Evolutionary conservation across 2,113 vertebrate species (phyloP).

Genomic region (Hystrix brachyura): DNA sequence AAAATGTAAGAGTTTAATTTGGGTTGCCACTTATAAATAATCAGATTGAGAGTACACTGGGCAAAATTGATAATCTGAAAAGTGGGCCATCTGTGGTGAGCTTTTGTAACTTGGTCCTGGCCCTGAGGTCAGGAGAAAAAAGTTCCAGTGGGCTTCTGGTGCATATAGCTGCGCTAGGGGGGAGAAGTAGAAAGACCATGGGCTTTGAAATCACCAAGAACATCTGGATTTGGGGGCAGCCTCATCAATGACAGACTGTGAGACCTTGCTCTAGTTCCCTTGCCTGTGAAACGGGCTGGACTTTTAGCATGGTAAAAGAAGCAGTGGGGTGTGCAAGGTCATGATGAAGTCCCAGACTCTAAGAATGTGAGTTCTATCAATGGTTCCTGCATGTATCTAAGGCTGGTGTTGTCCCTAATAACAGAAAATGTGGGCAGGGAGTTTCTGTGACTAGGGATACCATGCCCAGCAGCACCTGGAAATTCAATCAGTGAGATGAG

Average conservation of each 20-base stretch:
- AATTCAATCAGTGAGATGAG: neutral
- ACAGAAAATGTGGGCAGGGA: neutral
- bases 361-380: neutral
- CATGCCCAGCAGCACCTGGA: neutral
- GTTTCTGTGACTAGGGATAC: neutral
- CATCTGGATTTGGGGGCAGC: neutral
- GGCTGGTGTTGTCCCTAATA: neutral
- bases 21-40: conserved; percentile 19
- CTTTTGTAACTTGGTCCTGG: neutral
- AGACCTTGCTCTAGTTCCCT: neutral
- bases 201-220: neutral
- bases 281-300: neutral
- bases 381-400: neutral
- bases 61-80: neutral
- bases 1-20: conserved; percentile 37
- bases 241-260: neutral
- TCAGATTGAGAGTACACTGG: neutral
- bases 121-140: neutral
- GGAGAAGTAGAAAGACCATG: neutral
- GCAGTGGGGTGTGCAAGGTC: neutral
- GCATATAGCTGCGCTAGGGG: neutral
- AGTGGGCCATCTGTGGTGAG: neutral
- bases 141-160: neutral
- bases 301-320: neutral
- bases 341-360: neutral